Evolutionary conservation across 1,140 invertebrate species (phyloP).

Genomic region (Lepidurus couesii): DNA sequence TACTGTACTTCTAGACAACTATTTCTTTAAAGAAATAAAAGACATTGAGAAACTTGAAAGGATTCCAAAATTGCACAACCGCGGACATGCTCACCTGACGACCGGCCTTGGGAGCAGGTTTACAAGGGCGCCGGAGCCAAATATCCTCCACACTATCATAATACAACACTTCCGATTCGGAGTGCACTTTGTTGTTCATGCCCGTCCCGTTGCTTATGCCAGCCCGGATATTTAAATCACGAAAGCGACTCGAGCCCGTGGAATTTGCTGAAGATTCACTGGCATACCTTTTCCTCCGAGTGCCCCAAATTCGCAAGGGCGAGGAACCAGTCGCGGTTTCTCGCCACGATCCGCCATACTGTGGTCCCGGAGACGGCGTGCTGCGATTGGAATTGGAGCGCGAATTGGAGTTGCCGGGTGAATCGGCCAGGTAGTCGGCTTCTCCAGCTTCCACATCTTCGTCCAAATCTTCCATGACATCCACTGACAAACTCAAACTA

Average conservation of each 20-base stretch:
- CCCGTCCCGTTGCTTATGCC: neutral
- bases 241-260: neutral
- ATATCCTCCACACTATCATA: neutral
- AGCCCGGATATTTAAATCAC: neutral
- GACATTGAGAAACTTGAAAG: neutral
- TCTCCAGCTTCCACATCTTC: neutral
- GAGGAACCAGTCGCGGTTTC: neutral
- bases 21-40: neutral
- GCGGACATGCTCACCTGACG: neutral
- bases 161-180: neutral
- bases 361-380: neutral
- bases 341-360: conserved; percentile 4
- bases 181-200: neutral
- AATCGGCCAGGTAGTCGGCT: neutral
- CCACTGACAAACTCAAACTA: neutral
- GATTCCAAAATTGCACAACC: neutral
- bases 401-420: neutral
- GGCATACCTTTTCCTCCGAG: neutral
- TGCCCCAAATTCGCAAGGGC: neutral
- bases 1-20: neutral
- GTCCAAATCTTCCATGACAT: conserved; percentile 7
- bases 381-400: neutral
- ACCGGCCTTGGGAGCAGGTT: neutral
- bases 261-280: neutral
- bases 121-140: neutral